A percentile compares a stretch with the other conserved stretches of the same genome.
phyloP scores from a whole-genome alignment of 1,140 invertebrate species.

The Drosophila suzukii region DNA sequence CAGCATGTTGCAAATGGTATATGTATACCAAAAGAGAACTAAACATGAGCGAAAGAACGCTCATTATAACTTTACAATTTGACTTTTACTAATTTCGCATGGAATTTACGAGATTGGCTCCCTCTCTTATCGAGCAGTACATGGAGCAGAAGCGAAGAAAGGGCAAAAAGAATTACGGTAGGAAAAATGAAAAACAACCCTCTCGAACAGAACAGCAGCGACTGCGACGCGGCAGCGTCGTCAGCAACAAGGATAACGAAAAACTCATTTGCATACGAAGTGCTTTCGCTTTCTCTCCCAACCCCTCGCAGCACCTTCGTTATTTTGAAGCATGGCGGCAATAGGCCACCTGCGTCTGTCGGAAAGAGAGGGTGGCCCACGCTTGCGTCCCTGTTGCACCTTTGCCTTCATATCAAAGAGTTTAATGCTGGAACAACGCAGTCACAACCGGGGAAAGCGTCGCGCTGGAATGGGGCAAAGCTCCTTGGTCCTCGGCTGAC shows the following conservation, averaged over 20 bases:
- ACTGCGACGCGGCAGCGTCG: slow-evolving; percentile 25
- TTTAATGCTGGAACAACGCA: slow-evolving; percentile 74
- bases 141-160: slow-evolving; percentile 15
- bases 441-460: slow-evolving; percentile 5
- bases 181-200: slow-evolving; percentile 65
- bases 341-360: slow-evolving; percentile 56
- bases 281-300: slow-evolving; percentile 77
- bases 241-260: slow-evolving; percentile 68
- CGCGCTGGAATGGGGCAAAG: slow-evolving; percentile 11
- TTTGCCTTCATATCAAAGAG: slow-evolving; percentile 73
- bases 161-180: slow-evolving; percentile 7
- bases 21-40: slow-evolving; percentile 4
- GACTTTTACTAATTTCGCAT: slow-evolving; percentile 55
- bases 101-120: slow-evolving; percentile 58
- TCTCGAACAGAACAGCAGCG: slow-evolving; percentile 47
- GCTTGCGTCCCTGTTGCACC: slow-evolving; percentile 40
- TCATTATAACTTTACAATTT: slow-evolving; percentile 71
- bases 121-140: slow-evolving; percentile 52
- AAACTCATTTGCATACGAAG: slow-evolving; percentile 84
- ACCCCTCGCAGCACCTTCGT: slow-evolving; percentile 34
- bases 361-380: slow-evolving; percentile 32
- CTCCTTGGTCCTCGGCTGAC: slow-evolving; percentile 18
- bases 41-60: slow-evolving; percentile 19
- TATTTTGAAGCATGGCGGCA: slow-evolving; percentile 69
- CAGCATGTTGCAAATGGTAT: slow-evolving; percentile 35